Base-by-base conservation (phyloP, 2,797 vertebrate species). In the Clarias fuscus region DNA sequence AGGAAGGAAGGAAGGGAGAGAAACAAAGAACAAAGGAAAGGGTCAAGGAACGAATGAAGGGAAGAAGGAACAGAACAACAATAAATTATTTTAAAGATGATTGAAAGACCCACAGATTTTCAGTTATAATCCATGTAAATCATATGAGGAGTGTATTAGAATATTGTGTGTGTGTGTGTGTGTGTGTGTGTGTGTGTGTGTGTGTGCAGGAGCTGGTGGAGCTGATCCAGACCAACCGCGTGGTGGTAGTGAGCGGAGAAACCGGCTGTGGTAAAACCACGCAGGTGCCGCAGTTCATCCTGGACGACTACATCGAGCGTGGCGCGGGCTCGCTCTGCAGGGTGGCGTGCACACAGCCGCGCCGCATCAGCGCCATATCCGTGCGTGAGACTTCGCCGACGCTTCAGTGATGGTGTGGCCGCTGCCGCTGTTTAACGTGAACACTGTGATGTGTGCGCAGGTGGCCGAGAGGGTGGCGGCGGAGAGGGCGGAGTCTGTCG, bases 221-320 rank as follows among this genome's bases (percentile, higher is more conserved):
- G 75, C 91, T 99, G 81, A 97, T 99, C 87, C 95, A 94, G 89
- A 91, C 43, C 0, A 96, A 95, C 90, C 96, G 94, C 0, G 98
- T 98, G 68, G 91, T 97, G 64, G 98, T 99, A 86, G 96, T 99
- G 89, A 99, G 98, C 72, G 98, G 98, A 4, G 98, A 99, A 93
- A 99, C 98, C 0, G 98, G 98, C 1, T 99, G 98, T 88, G 98
- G 98, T 7, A 99, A 99, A 92, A 99, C 98, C 37, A 99, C 98
- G 2, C 98, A 99, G 91, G 98, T 99, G 43, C 96, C 98, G 0
- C 98, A 99, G 91, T 99, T 99, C 93, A 97, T 99, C 92, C 92
- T 99, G 81, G 98, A 99, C 76, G 96, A 98, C 86, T 93, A 96
- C 86, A 98, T 99, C 40, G 94, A 95, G 84, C 94, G 94, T 65